Conservation (phyloP, 2,797 vertebrate species). For the Falco naumanni region DNA sequence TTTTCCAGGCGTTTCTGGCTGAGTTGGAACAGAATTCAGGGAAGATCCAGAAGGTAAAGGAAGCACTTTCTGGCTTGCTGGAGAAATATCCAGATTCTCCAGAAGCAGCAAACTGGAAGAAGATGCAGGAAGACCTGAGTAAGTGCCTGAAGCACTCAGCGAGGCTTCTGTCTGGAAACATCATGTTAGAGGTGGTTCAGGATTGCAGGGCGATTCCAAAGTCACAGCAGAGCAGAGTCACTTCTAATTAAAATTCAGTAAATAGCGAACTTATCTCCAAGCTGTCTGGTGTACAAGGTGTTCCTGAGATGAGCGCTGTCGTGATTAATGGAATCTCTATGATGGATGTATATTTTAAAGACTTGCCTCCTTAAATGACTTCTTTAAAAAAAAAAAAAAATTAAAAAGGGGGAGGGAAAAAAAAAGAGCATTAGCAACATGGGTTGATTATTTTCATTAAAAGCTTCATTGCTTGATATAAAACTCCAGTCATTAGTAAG, state of each 20-base stretch:
- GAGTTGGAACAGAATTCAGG: slow-evolving; percentile 90
- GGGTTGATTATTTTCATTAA: slow-evolving; percentile 36
- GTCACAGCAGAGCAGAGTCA: slow-evolving; percentile 38
- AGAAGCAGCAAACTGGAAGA: slow-evolving; percentile 90
- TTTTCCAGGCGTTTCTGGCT: slow-evolving; percentile 86
- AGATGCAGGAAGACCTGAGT: slow-evolving; percentile 93
- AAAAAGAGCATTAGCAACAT: fast-evolving
- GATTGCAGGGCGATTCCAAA: not conserved
- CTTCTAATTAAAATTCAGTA: slow-evolving; percentile 45
- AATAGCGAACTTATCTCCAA: not conserved
- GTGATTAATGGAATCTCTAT: not conserved
- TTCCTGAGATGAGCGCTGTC: slow-evolving; percentile 3
- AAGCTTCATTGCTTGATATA: not conserved
- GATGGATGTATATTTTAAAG: slow-evolving; percentile 20
- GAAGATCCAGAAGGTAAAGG: slow-evolving; percentile 91
- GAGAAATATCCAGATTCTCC: slow-evolving; percentile 90
- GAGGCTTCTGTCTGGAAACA: slow-evolving; percentile 7
- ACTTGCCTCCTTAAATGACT: not conserved
- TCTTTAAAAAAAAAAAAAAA: not conserved
- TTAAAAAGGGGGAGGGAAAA: fast-evolving
- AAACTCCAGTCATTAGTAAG: slow-evolving; percentile 13
- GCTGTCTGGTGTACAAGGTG: slow-evolving; percentile 43
- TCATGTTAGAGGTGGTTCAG: not conserved
- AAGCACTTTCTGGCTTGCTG: slow-evolving; percentile 86
- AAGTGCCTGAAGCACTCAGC: slow-evolving; percentile 51